Conservation (phyloP, 2,888 invertebrate genomes). For the Abscondita cerata region DNA sequence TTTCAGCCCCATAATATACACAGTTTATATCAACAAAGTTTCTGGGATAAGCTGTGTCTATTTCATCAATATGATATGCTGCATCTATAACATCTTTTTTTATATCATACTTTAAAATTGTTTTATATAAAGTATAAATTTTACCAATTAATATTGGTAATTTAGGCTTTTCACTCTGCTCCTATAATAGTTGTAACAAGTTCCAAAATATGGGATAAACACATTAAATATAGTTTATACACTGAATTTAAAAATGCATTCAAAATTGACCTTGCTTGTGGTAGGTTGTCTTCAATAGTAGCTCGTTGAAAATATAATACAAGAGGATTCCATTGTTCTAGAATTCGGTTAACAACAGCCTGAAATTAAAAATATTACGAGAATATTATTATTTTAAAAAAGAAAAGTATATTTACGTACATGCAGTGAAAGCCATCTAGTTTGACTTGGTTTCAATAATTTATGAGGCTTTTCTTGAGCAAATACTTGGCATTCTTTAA, state of each 20-base stretch:
- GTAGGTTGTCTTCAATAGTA: not conserved
- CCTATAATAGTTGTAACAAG: conserved; percentile 22
- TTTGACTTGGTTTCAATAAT: conserved; percentile 25
- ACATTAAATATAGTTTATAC: conserved; percentile 21
- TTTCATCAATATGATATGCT: too few species aligned
- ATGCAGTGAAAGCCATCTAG: too few species aligned
- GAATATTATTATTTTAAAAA: conserved; percentile 13
- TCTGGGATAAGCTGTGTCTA: too few species aligned
- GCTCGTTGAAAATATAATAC: conserved; percentile 1
- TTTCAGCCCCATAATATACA: too few species aligned
- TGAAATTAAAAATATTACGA: conserved; percentile 6
- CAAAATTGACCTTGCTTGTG: not conserved
- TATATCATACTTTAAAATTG: not conserved
- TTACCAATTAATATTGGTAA: conserved; percentile 1
- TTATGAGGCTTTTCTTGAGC: conserved; percentile 19
- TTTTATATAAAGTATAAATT: not conserved
- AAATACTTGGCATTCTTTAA: conserved; percentile 31
- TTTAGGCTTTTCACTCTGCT: conserved; percentile 19
- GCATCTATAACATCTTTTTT: conserved; percentile 1
- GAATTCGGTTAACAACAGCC: conserved; percentile 3
- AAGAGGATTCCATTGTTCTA: conserved; percentile 15
- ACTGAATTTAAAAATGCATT: conserved; percentile 10
- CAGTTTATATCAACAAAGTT: too few species aligned
- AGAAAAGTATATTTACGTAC: too few species aligned
- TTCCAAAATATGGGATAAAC: conserved; percentile 19